Percentiles rank a stretch among this genome's conserved stretches.
These are phyloP conservation scores for Ecdyonurus torrentis DNA, from an alignment of 2,888 invertebrate genomes.

Conservation along the genomic window DNA sequence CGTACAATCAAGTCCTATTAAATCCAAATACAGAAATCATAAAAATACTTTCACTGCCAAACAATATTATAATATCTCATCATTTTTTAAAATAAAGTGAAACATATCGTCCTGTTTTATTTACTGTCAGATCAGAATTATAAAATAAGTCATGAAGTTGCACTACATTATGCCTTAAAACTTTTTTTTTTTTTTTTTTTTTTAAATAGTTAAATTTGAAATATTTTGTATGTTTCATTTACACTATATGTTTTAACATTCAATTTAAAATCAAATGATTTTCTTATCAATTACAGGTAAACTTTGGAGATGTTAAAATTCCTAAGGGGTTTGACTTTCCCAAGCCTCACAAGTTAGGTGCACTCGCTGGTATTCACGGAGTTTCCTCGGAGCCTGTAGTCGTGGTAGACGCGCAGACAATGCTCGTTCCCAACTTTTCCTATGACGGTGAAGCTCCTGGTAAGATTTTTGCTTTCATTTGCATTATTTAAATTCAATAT, in stretches of 20 bases:
- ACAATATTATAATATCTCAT: too few relatives aligned
- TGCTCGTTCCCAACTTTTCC: slow-evolving; percentile 75
- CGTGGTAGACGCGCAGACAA: slow-evolving; percentile 82
- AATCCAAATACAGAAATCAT: too few relatives aligned
- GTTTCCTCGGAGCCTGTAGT: slow-evolving; percentile 75
- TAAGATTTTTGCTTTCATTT: too few relatives aligned
- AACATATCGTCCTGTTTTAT: too few relatives aligned
- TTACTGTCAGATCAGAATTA: neutral
- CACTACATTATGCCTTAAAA: neutral
- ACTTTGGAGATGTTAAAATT: slow-evolving; percentile 76
- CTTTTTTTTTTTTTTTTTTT: slow-evolving; percentile 1
- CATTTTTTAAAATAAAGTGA: too few relatives aligned
- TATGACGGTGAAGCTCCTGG: slow-evolving; percentile 90
- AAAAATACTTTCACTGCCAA: too few relatives aligned
- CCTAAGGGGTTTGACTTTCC: slow-evolving; percentile 65
- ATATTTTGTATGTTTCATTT: neutral
- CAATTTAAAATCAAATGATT: neutral
- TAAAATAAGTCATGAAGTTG: neutral
- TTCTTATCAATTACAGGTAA: slow-evolving; percentile 39
- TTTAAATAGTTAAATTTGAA: neutral
- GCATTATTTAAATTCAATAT: too few relatives aligned
- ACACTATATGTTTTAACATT: neutral
- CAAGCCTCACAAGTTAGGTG: slow-evolving; percentile 60
- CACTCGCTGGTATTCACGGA: slow-evolving; percentile 59
- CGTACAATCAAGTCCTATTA: too few relatives aligned